Evolutionary conservation across 2,888 invertebrate genomes (phyloP), one percentile per base, ranked within the genome.

Genomic region (Thera obeliscata): DNA sequence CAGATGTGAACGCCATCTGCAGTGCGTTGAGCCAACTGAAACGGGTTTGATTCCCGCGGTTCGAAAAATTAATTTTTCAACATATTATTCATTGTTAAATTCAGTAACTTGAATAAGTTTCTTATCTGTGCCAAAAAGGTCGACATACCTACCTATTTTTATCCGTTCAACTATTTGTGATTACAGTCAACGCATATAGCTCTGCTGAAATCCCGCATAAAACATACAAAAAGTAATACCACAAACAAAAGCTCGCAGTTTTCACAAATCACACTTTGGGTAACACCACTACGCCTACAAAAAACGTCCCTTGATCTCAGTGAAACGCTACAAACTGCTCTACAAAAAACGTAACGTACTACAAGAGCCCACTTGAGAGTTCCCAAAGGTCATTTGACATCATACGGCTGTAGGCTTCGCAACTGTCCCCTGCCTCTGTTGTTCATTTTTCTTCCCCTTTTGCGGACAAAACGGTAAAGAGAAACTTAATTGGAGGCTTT

Each of bases 401-500:
- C 85, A 85, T 82, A 85, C 84, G 79, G 80, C 76, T 77, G 78
- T 79, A 78, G 78, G 79, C 78, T 77, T 73, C 78, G 78, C 77
- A 67, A 81, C 86, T 88, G 89, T 90, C 91, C 89, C 85, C 82
- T 81, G 83, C 81, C 84, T 83, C 79, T 84, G 87, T 87, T 91
- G 91, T 89, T 88, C 89, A 91, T 92, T 91, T 93, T 89, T 91
- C 91, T 91, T 88, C 83, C 86, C 87, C 83, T 88, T 88, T 85
- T 85, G 82, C 86, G 81, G 83, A 81, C 83, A 87, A 89, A 89
- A 88, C 88, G 87, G 89, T 88, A 93, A 93, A 92, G 92, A 91
- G 93, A 92, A 92, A 92, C 92, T 93, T 93, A 93, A 93, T 93
- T 93, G 93, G 90, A 88, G 92, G 92, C 90, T 88, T 91, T 89